Evolutionary conservation across 2,888 invertebrate species (phyloP), one percentile per base, ranked within the genome.

Genomic region (Dicycla oo): DNA sequence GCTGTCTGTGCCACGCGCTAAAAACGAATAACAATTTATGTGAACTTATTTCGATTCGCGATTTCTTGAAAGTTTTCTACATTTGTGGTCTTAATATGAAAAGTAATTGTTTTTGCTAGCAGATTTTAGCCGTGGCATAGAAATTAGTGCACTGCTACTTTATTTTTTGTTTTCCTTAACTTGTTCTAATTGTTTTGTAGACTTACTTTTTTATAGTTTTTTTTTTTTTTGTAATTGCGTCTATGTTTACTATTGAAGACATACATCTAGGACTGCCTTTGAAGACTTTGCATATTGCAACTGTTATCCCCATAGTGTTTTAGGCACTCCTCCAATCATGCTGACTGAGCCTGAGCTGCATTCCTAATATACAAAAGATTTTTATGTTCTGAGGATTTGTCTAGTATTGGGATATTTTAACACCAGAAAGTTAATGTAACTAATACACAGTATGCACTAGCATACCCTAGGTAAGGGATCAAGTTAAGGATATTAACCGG

Each of bases 1-100:
- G 82, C 87, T 73, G 70, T 78, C 83, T 76, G 70, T 91, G 93
- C 92, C 93, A 93, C 93, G 93, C 92, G 86, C 81, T 86, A 78
- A 72, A 69, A 86, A 85, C 75, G 75, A 81, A 78, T 80, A 86
- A 84, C 83, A 83, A 58, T 73, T 34, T 30, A 13, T 18, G 54
- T 70, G 53, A 75, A 63, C 66, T 68, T 70, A 43, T 6, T 68
- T 30, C 30, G 45, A 62, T 20, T 72, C 53, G 68, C 71, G 74
- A 80, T 63, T 69, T 66, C 43, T 58, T 67, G 1, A 74, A 71
- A 64, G 64, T 66, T 69, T 69, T 66, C 30, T n/a, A 38, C 18
- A 56, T 49, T n/a, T 43, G 61, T n/a, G 20, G 34, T 54, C 23
- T 66, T 51, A 1, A 0, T 56, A 15, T 18, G 5, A 30, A 66